Evolutionary conservation across 2,797 vertebrate genomes (phyloP).

Genomic region (Phataginus tetradactyla): DNA sequence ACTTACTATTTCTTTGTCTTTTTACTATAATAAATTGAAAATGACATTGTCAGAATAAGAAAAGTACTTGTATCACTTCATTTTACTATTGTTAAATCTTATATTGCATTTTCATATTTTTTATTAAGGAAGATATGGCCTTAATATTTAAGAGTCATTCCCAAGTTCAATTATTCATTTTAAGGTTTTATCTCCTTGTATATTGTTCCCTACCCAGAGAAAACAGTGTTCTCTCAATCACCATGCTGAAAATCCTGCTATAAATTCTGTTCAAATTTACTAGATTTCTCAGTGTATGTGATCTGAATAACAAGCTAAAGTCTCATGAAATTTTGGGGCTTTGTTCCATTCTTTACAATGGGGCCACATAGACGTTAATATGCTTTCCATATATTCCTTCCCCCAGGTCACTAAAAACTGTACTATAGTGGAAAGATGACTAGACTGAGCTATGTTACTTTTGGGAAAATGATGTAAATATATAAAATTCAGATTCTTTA

Average conservation of each 20-base stretch:
- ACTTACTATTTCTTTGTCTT: not conserved
- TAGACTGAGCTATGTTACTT: not conserved
- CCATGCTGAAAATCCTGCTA: not conserved
- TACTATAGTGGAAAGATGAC: not conserved
- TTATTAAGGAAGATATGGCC: not conserved
- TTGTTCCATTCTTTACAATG: not conserved
- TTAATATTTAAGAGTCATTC: not conserved
- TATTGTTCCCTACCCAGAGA: not conserved
- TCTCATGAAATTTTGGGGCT: not conserved
- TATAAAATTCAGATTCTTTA: not conserved
- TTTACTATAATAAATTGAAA: not conserved
- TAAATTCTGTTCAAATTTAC: not conserved
- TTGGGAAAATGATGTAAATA: not conserved
- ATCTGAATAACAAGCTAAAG: not conserved
- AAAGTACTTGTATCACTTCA: not conserved
- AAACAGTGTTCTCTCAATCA: not conserved
- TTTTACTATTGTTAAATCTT: not conserved
- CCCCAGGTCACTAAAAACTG: not conserved
- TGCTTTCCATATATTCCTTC: not conserved
- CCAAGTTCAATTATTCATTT: conserved; percentile 5
- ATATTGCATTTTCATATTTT: not conserved
- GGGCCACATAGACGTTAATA: not conserved
- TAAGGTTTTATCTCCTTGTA: not conserved
- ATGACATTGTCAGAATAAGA: not conserved
- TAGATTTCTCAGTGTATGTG: not conserved